Conservation (phyloP, 2,888 invertebrate species). For the Sinhomidia bicolor region DNA sequence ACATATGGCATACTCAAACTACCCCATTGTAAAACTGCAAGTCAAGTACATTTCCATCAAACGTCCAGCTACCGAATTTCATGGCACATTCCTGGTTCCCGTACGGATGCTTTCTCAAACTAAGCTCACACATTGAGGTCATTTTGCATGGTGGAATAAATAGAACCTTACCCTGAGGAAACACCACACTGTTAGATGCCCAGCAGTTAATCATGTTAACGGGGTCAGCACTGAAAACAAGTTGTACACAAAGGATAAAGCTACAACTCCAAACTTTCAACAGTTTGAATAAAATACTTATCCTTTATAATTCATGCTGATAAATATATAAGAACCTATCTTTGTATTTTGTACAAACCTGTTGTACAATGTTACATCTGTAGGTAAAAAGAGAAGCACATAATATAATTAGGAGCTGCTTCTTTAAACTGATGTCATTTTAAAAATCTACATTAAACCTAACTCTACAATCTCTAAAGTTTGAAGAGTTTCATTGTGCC, state of each 20-base stretch:
- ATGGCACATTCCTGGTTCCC: slow-evolving; percentile 73
- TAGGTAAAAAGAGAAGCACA: too few species aligned
- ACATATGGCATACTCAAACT: slow-evolving; percentile 40
- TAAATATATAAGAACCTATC: too few species aligned
- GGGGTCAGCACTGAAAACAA: slow-evolving; percentile 35
- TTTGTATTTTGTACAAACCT: slow-evolving; percentile 40
- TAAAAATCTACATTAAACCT: too few species aligned
- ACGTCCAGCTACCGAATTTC: slow-evolving; percentile 77
- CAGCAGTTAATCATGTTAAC: slow-evolving; percentile 66
- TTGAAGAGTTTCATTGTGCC: too few species aligned
- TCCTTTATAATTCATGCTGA: too few species aligned
- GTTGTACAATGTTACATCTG: slow-evolving; percentile 76
- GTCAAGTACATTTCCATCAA: slow-evolving; percentile 72
- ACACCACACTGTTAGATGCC: slow-evolving; percentile 70
- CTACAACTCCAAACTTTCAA: too few species aligned
- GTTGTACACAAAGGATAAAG: too few species aligned
- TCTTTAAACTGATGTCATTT: too few species aligned
- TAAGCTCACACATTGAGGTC: slow-evolving; percentile 70
- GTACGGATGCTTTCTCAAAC: slow-evolving; percentile 59
- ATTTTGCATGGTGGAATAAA: slow-evolving; percentile 75
- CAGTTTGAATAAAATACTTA: too few species aligned
- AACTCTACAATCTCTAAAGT: too few species aligned
- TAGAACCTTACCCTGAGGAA: slow-evolving; percentile 66
- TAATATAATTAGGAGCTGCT: too few species aligned
- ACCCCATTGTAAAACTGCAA: slow-evolving; percentile 68